Evolutionary conservation across 2,113 vertebrate genomes (phyloP), one percentile per base, ranked within the genome.

Genomic region (Lethenteron reissneri): DNA sequence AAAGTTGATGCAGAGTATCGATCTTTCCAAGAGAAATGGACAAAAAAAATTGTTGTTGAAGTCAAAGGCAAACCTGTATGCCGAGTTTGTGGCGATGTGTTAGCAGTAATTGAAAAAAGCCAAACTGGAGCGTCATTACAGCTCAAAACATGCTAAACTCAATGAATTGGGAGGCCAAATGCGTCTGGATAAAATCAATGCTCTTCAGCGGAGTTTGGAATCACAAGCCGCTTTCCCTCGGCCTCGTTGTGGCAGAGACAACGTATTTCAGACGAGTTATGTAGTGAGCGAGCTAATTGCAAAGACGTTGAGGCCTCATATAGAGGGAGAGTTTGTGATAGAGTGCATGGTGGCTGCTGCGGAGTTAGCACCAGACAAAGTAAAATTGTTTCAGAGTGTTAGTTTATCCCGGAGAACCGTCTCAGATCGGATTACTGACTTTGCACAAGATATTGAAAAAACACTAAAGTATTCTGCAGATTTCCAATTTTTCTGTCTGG

Each of bases 141-240:
- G 73, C 73, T 71, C 71, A 56, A 76, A 74, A 72, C 74, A 75
- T 75, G 71, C 74, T 72, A 76, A 76, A 75, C 72, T 75, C 7
- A 15, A 75, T 56, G 72, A 74, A 41, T 74, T 74, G 75, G 41
- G 57, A 75, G 69, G 72, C 59, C 71, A 74, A 73, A 56, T 75
- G 62, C 62, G 8, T 41, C n/a, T 72, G 56, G 74, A 74, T 75
- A 74, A 75, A 76, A 57, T 75, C n/a, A 76, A 72, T 57, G 70
- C 71, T 72, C 74, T 75, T 72, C 56, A 17, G 70, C 12, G 2
- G 72, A 71, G 71, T 75, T 73, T 75, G 70, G 58, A n/a, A 69
- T 58, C 72, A 11, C 73, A 71, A 72, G 68, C 70, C 9, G 11
- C n/a, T 71, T 73, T 73, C 73, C 57, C 58, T 70, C 64, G 70